These are phyloP conservation scores for Coelinius sp. DNA, from an alignment of 2,888 invertebrate genomes.

Conservation along the genomic window DNA sequence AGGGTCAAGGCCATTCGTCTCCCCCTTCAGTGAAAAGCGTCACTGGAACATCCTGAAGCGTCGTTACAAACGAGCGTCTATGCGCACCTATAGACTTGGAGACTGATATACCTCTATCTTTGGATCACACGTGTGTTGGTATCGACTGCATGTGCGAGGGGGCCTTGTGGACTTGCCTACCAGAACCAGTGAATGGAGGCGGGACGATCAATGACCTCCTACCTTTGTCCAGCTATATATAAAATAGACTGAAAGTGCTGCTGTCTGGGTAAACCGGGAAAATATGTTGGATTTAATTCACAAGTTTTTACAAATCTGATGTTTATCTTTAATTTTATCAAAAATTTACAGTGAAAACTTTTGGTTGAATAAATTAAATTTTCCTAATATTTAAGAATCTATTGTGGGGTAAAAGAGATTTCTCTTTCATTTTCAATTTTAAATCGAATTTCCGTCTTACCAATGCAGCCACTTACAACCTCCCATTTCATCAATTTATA, in stretches of 20 bases:
- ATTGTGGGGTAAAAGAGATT: too few relatives aligned
- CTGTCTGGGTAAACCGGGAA: neutral
- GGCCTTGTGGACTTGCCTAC: slow-evolving; percentile 9
- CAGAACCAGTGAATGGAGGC: slow-evolving; percentile 54
- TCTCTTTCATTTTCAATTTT: too few relatives aligned
- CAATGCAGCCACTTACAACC: too few relatives aligned
- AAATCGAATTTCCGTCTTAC: too few relatives aligned
- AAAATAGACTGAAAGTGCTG: slow-evolving; percentile 28
- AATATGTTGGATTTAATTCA: neutral
- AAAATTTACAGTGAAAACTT: too few relatives aligned
- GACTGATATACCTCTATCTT: slow-evolving; percentile 12
- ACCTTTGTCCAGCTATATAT: slow-evolving; percentile 52
- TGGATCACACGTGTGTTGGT: slow-evolving; percentile 8
- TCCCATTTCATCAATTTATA: too few relatives aligned
- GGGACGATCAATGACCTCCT: slow-evolving; percentile 59
- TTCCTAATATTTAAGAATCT: too few relatives aligned
- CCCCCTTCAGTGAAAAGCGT: slow-evolving; percentile 14
- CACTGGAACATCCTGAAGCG: slow-evolving; percentile 22
- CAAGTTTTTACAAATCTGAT: neutral
- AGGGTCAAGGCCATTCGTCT: slow-evolving; percentile 15
- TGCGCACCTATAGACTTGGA: slow-evolving; percentile 6
- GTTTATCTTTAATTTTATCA: neutral
- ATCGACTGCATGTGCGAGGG: slow-evolving; percentile 14
- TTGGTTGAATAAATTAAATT: too few relatives aligned
- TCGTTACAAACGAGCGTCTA: slow-evolving; percentile 12